Base-by-base conservation (phyloP, 2,797 vertebrate genomes). In the Enteromius afrohamiltoni region DNA sequence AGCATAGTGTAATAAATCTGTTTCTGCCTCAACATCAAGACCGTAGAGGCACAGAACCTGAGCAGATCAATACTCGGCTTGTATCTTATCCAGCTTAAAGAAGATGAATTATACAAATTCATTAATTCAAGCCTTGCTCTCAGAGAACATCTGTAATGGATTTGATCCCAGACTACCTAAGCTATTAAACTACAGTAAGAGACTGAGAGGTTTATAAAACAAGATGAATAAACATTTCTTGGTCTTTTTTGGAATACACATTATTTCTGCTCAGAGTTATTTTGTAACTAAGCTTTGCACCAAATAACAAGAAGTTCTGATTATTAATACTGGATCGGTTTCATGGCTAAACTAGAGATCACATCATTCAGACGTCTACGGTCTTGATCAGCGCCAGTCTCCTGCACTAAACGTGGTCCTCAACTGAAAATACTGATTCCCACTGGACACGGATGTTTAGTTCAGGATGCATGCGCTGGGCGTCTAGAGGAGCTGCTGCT, bases 401-500 rank as follows among this genome's bases (percentile, higher is more conserved):
- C 80, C 64, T 31, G 49, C 64, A 31, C n/a, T 47, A 17, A 71
- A 47, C 42, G 0, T 29, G 14, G 42, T 71, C 69, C 42, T 73
- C 26, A 1, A 62, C 4, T 16, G 58, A 60, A 60, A 34, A 34
- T 6, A 34, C 34, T 34, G 34, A 34, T 34, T 31, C 34, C 5
- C 34, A 60, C 4, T 14, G 58, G 26, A 60, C 26, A 14, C 5
- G 23, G 67, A 0, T n/a, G 21, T 40, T 42, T 37, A 40, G 74
- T 42, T n/a, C n/a, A 60, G 74, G 34, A 76, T 7, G 9, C 34
- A 6, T 16, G 23, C 23, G 68, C 45, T 6, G 45, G 8, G 9
- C 16, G 55, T 85, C 83, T 89, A 95, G 70, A 89, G 86, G 45
- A 91, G 88, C 47, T 90, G 89, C 26, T 85, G 51, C 77, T 31